phyloP scores from a whole-genome alignment of 2,888 invertebrate genomes.

The Nephrotoma flavescens region DNA sequence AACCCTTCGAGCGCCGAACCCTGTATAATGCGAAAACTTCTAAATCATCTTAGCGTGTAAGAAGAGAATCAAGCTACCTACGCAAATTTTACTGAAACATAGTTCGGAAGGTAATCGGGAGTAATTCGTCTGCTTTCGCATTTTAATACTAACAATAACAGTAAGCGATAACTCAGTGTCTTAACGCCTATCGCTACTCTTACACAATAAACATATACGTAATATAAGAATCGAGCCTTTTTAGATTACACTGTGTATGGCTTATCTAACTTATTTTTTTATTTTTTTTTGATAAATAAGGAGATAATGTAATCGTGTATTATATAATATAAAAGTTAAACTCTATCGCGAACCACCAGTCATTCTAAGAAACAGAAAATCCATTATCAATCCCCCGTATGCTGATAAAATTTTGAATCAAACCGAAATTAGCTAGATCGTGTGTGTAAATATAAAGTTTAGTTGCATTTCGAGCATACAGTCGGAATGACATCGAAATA shows the following conservation, averaged over 20 bases:
- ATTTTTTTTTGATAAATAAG: not conserved
- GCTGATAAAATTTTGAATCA: not conserved
- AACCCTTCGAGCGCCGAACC: too few species aligned
- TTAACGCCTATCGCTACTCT: not conserved
- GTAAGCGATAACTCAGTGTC: not conserved
- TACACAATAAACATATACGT: not conserved
- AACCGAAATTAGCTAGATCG: not conserved
- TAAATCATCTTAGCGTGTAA: too few species aligned
- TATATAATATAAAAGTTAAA: not conserved
- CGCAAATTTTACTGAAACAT: too few species aligned
- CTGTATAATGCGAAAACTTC: too few species aligned
- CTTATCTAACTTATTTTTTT: not conserved
- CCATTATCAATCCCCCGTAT: not conserved
- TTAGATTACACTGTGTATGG: not conserved
- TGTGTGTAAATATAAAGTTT: not conserved
- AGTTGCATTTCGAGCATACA: not conserved
- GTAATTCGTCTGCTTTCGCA: too few species aligned
- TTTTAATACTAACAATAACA: too few species aligned
- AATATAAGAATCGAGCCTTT: not conserved
- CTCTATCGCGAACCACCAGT: not conserved
- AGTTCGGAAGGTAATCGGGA: too few species aligned
- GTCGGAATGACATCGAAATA: not conserved
- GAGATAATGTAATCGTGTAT: not conserved
- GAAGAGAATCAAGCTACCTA: too few species aligned
- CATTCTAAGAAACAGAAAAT: not conserved